phyloP scores from a whole-genome alignment of 1,140 invertebrate species.

The Diprion similis region DNA sequence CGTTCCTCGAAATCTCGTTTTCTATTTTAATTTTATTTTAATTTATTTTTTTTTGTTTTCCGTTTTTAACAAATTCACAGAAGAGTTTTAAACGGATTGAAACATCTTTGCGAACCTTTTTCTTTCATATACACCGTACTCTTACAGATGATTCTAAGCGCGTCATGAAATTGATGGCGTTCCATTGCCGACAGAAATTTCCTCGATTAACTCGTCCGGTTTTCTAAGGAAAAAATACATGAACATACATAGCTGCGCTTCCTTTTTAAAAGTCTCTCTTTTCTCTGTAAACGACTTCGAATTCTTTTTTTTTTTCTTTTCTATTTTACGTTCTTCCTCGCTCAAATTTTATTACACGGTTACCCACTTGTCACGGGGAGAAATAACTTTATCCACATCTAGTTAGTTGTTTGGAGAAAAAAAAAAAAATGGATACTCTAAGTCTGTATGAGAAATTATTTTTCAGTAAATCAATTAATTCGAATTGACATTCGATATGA shows the following conservation, averaged over 20 bases:
- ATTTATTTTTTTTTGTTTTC: too few relatives aligned
- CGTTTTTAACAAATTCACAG: not conserved
- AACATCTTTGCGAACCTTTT: not conserved
- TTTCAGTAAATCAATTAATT: too few relatives aligned
- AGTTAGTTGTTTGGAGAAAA: slow-evolving; percentile 2
- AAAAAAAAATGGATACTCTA: slow-evolving; percentile 10
- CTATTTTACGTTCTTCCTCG: too few relatives aligned
- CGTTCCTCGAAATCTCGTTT: too few relatives aligned
- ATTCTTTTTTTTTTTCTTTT: too few relatives aligned
- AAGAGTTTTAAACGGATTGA: not conserved
- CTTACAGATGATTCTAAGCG: not conserved
- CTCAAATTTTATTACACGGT: slow-evolving; percentile 26
- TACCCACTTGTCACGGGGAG: slow-evolving; percentile 33
- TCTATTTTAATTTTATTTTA: too few relatives aligned
- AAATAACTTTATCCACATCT: slow-evolving; percentile 25
- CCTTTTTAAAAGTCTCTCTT: too few relatives aligned
- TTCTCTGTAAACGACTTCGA: too few relatives aligned
- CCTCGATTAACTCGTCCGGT: not conserved
- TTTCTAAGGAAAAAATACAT: not conserved
- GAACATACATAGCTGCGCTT: too few relatives aligned
- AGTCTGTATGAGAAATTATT: too few relatives aligned
- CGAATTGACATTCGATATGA: too few relatives aligned
- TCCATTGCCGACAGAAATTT: not conserved
- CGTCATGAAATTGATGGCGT: not conserved
- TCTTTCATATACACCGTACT: not conserved